Percentiles rank a stretch among this genome's conserved stretches.
Evolutionary conservation across 64 coral and sea anemone genomes (phyloP).

Genomic region (Dendronephthya gigantea): DNA sequence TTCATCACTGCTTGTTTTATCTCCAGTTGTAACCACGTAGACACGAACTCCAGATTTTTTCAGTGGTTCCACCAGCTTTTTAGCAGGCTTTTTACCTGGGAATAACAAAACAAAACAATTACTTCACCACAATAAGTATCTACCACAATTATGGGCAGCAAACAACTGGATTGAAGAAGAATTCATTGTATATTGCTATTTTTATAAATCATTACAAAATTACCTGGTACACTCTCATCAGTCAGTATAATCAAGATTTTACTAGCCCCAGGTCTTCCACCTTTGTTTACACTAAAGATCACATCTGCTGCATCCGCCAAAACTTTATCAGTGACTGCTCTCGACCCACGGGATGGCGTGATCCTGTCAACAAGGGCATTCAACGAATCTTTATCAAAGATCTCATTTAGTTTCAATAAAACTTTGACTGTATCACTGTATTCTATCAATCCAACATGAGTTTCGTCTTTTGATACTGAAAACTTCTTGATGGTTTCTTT

Average conservation of each 20-base stretch:
- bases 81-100: neutral
- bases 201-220: neutral
- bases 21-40: neutral
- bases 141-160: too few relatives aligned
- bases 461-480: neutral
- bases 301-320: neutral
- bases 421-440: slow-evolving; percentile 12
- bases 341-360: neutral
- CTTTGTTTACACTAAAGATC: neutral
- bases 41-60: neutral
- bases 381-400: neutral
- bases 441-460: neutral
- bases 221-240: neutral
- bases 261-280: slow-evolving; percentile 4
- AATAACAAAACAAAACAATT: neutral
- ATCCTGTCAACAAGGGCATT: neutral
- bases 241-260: neutral
- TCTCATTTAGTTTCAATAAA: neutral
- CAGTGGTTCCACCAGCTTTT: neutral
- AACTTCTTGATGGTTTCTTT: slow-evolving; percentile 1
- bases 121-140: neutral
- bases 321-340: neutral
- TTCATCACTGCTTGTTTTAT: neutral
- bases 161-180: too few relatives aligned
- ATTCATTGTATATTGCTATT: neutral